Base-by-base conservation (phyloP, 2,113 vertebrate species). In the Indri indri region DNA sequence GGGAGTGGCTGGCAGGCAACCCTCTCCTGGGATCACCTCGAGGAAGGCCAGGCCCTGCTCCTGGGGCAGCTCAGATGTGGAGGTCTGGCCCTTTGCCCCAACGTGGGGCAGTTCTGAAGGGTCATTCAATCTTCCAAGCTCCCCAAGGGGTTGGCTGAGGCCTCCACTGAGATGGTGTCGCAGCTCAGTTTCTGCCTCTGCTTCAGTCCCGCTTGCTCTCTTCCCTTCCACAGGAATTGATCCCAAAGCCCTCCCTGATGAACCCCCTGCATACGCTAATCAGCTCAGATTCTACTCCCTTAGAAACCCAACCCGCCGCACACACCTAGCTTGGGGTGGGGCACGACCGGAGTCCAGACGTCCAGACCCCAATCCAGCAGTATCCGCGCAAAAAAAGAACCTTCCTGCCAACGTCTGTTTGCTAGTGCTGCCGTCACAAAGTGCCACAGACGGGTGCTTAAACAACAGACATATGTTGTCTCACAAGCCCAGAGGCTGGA, bases 1-100 rank as follows among this genome's bases (percentile, higher is more conserved):
- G 20, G 18, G 27, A 77, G 40, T 13, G 8, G 42, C 34, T 4
- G 32, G 45, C 23, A 32, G 68, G 18, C 1, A 8, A 18, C 20
- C 61, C 27, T 57, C 40, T 30, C 40, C 42, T 45, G 25, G 74
- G 59, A 59, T n/a, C 30, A 0, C 73, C 63, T 65, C 0, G 0
- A 1, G 27, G 42, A 52, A 25, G 3, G 6, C 25, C 37, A 18
- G 4, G 4, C 22, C 30, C 23, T 27, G 22, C 59, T 65, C 54
- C 88, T 10, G 54, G 30, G n/a, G 89, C 16, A 14, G 32, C 52
- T 74, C 32, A 9, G 45, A 32, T 37, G 12, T 6, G 74, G 34
- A 63, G 27, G 34, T 63, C 54, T 14, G 2, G 71, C 34, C 20
- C 25, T 37, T 63, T 0, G 3, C 30, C 25, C 1, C 54, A 16